Base-by-base conservation (phyloP, 35 echinoderm and acorn worm species). In the Diadema setosum region DNA sequence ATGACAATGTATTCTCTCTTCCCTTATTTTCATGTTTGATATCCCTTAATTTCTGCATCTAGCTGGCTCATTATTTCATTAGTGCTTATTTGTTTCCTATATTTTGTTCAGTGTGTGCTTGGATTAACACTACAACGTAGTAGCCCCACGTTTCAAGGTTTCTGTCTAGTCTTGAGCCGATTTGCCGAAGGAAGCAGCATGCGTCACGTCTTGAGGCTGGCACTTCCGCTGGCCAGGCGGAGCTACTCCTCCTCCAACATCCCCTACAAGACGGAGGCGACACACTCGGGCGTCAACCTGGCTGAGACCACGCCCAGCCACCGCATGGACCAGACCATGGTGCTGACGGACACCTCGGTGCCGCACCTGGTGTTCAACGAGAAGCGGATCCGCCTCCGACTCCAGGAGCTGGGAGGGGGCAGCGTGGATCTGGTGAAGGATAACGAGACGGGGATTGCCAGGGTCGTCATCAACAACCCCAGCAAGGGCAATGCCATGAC, bases 401-500 rank as follows among this genome's bases (percentile, higher is more conserved):
- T 99, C 20, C 41, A 60, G 44, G 50, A 78, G 50, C 33, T 94
- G 1, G 69, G 84, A 20, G 92, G 92, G 33, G 96, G 96, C 11
- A 92, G 43, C 17, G 82, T 99, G 0, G 75, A 91, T 33, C 65
- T 92, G 0, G 65, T 85, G 0, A 82, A 91, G 63, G 73, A 99
- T 83, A 82, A 94, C 14, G 92, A 89, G 9, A 94, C 85, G 3
- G 96, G 96, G 5, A 65, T 99, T 46, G 96, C 96, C 7, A 88
- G 73, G 44, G 61, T 99, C 15, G 88, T 73, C 8, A 65, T 99
- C 41, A 95, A 67, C 69, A 90, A 99, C 61, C 85, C 92, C 17
- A 65, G 61, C 57, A 89, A 87, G 46, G 92, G 87, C 15, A 99
- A 99, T 90, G 92, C 96, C 40, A 25, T 99, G 0, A 75, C 96